Evolutionary conservation across 2,113 vertebrate genomes (phyloP).

Genomic region (Pseudorasbora parva): DNA sequence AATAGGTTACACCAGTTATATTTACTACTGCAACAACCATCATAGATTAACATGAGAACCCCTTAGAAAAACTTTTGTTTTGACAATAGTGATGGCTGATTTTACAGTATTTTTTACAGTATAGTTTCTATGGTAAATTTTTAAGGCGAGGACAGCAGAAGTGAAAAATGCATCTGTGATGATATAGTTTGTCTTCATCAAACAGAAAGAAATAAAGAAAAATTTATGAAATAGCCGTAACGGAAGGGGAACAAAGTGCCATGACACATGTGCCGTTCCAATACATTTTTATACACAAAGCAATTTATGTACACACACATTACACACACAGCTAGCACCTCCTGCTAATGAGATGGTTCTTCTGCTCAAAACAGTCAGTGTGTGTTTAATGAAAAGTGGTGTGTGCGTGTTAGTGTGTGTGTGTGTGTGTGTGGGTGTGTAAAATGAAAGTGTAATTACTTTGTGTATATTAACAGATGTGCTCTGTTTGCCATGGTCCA

Average conservation of each 20-base stretch:
- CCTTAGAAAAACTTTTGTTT: neutral
- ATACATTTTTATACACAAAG: neutral
- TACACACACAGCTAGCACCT: neutral
- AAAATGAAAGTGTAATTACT: slow-evolving; percentile 53
- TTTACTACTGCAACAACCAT: neutral
- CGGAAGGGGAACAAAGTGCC: neutral
- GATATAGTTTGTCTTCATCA: slow-evolving; percentile 26
- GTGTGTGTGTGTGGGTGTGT: slow-evolving; percentile 18
- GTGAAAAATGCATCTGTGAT: neutral
- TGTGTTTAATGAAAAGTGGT: slow-evolving; percentile 46
- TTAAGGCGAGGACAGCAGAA: slow-evolving; percentile 20
- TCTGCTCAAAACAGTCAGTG: slow-evolving; percentile 32
- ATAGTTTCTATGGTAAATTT: neutral
- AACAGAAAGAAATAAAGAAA: slow-evolving; percentile 22
- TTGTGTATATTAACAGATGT: slow-evolving; percentile 55
- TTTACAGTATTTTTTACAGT: neutral
- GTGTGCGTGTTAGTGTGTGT: slow-evolving; percentile 30
- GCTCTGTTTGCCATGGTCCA: slow-evolving; percentile 48
- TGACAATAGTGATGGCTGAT: neutral
- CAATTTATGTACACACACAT: slow-evolving; percentile 1
- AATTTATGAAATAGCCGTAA: slow-evolving; percentile 15
- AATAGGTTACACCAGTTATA: neutral
- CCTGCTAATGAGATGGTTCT: slow-evolving; percentile 33
- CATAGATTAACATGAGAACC: neutral
- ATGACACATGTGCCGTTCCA: slow-evolving; percentile 1